phyloP scores from a whole-genome alignment of 2,888 invertebrate species.

The Myopa testacea region DNA sequence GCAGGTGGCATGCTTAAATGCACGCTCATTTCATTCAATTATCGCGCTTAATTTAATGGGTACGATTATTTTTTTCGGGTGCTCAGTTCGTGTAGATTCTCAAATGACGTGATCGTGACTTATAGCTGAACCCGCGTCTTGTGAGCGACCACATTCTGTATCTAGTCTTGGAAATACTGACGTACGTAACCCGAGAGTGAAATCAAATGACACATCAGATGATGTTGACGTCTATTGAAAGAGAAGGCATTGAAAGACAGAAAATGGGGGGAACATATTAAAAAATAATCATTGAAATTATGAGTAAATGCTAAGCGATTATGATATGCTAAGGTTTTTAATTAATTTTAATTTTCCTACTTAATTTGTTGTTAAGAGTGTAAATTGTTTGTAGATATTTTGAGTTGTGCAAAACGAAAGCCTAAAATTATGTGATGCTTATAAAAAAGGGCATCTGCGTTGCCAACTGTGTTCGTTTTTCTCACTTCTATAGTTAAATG shows the following conservation, averaged over 20 bases:
- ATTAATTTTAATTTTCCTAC: neutral
- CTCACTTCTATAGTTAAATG: too few species aligned
- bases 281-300: too few species aligned
- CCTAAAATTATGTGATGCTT: slow-evolving; percentile 18
- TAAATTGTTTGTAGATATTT: neutral
- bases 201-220: neutral
- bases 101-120: too few species aligned
- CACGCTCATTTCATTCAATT: slow-evolving; percentile 50
- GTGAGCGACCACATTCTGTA: too few species aligned
- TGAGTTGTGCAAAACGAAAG: neutral
- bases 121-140: too few species aligned
- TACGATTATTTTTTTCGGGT: too few species aligned
- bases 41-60: slow-evolving; percentile 38
- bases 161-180: neutral
- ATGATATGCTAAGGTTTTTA: too few species aligned
- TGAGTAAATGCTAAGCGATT: too few species aligned
- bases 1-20: slow-evolving; percentile 53
- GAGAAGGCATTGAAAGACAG: too few species aligned
- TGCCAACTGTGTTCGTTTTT: neutral
- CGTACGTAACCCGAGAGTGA: too few species aligned
- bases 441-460: neutral
- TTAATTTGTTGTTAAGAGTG: neutral
- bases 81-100: too few species aligned
- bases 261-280: too few species aligned
- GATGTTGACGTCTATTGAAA: neutral